Evolutionary conservation across 2,797 vertebrate species (phyloP), one percentile per base, ranked within the genome.

Genomic region (Aselliscus stoliczkanus): DNA sequence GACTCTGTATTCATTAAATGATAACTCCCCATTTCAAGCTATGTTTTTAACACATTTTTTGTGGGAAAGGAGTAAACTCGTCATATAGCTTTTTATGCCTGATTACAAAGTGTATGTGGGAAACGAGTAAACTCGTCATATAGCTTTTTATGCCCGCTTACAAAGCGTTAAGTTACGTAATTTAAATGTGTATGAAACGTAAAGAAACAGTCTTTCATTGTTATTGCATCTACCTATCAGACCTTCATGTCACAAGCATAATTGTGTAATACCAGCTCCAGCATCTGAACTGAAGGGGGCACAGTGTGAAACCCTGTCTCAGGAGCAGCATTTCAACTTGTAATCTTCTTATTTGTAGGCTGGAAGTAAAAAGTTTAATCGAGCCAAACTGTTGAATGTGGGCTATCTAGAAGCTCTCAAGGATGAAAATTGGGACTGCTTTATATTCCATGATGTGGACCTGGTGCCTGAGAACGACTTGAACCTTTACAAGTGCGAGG

Each of bases 361-460:
- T 96, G 99, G 99, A 67, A 98, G 97, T 96, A 98, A 96, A 56
- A 99, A 98, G 75, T 99, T 99, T 98, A 99, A 99, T 98, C 99
- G 99, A 93, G 99, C 99, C 96, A 99, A 99, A 98, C 98, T 99
- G 96, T 97, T 99, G 96, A 99, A 99, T 76, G 98, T 99, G 58
- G 99, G 99, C 11, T 99, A 99, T 97, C 94, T 99, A 96, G 99
- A 99, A 97, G 99, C 99, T 13, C 97, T 99, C 85, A 99, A 99
- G 97, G 99, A 99, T 97, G 98, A 98, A 37, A 98, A 80, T 27
- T 99, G 99, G 99, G 99, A 99, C 82, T 99, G 99, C 95, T 99
- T 99, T 96, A 98, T 99, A 97, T 99, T 99, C 97, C 99, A 99
- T 2, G 99, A 99, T 62, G 99, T 99, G 93, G 99, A 99, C 97